Evolutionary conservation across 2,113 vertebrate genomes (phyloP), one percentile per base, ranked within the genome.

Genomic region (Odocoileus hemionus): DNA sequence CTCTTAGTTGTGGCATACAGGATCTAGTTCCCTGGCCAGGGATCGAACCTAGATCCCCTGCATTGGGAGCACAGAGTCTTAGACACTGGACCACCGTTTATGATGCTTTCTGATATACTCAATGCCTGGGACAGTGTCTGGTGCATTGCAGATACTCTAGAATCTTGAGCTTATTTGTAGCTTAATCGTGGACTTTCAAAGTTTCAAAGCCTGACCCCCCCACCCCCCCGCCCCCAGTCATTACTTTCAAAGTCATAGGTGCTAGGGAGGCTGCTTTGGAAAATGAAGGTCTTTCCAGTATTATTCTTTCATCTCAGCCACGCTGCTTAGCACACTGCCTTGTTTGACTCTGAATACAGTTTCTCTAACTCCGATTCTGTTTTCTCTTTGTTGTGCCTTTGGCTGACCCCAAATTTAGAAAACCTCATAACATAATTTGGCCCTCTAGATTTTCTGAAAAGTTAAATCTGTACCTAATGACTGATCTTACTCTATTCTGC

Each of bases 371-470:
- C 74, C 26, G 16, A 91, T 88, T 86, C 33, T 83, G 30, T 95
- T 50, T 84, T 79, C 45, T 79, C 36, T 83, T 74, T 89, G 84
- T 33, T 80, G 12, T 94, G 80, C 45, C 52, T 95, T 96, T 92
- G 57, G 70, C 43, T 96, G 93, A 87, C 61, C 55, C 19, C 52
- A 58, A 47, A 61, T 74, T 95, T 76, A 95, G 80, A 95, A 95
- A 97, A 61, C 9, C 45, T 94, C 36, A 30, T 52, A 52, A 60
- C 9, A 57, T 57, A 94, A 79, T 54, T 52, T 90, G 88, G 28
- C 52, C 55, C 36, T 90, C 91, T 70, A 60, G 61, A 90, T 86
- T 89, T 94, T 94, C 39, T 92, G 55, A 94, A 74, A 92, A 94
- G 92, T 76, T 43, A 47, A 86, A 33, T 30, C 13, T 89, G 28